A percentile compares a stretch with the other conserved stretches of the same genome.
Evolutionary conservation across 2,797 vertebrate species (phyloP).

Genomic region (Oreochromis grahami): DNA sequence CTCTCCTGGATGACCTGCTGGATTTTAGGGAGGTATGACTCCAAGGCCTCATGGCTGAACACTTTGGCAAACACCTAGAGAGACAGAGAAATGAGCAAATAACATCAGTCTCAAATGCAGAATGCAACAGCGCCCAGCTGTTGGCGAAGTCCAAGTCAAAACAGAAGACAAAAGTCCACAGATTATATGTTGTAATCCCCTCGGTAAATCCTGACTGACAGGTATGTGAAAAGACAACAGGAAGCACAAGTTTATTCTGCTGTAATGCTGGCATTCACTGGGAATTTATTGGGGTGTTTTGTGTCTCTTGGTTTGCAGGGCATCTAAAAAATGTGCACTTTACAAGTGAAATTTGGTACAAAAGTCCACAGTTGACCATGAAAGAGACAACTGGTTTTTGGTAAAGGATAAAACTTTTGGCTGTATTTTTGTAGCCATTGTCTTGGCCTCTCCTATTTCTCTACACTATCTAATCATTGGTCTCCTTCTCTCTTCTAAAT

Average conservation of each 20-base stretch:
- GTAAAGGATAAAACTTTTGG: neutral
- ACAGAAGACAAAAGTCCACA: neutral
- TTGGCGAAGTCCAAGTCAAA: neutral
- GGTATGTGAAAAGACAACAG: neutral
- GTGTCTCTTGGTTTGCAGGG: neutral
- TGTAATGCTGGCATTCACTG: neutral
- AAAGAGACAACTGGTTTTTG: neutral
- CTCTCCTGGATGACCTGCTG: slow-evolving; percentile 96
- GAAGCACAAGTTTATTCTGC: neutral
- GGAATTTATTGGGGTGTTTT: neutral
- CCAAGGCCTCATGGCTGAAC: slow-evolving; percentile 94
- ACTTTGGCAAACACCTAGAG: slow-evolving; percentile 93
- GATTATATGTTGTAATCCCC: neutral
- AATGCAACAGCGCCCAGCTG: neutral
- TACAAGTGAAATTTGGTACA: neutral
- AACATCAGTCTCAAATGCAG: neutral
- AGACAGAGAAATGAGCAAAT: neutral
- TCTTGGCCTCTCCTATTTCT: neutral
- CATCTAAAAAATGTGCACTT: neutral
- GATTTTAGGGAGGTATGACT: slow-evolving; percentile 96
- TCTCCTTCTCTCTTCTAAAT: neutral
- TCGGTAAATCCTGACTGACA: neutral
- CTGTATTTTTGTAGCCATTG: neutral
- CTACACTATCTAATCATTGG: neutral
- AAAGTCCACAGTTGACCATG: neutral